Percentiles rank a stretch among this genome's conserved stretches.
These are phyloP conservation scores for Aythya baeri DNA, from an alignment of 2,113 vertebrate genomes.

Conservation along the genomic window DNA sequence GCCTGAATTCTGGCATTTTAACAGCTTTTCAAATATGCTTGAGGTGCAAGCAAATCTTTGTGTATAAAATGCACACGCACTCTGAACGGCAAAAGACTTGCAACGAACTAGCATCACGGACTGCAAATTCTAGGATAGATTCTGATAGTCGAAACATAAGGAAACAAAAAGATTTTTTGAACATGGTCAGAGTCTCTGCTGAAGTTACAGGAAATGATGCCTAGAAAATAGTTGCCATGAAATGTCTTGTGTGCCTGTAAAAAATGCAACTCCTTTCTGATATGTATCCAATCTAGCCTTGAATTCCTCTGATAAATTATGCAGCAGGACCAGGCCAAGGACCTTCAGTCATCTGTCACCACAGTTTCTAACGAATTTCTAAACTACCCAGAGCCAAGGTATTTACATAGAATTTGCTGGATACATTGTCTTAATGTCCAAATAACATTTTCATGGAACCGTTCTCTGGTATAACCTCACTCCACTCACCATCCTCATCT, in stretches of 20 bases:
- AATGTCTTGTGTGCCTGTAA: not conserved
- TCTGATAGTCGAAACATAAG: not conserved
- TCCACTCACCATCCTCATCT: not conserved
- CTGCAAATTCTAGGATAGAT: not conserved
- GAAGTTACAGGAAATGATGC: not conserved
- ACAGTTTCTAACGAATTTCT: not conserved
- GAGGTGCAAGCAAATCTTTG: not conserved
- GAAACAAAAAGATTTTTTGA: not conserved
- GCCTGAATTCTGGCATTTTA: conserved; percentile 17
- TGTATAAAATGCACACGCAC: not conserved
- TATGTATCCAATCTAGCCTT: not conserved
- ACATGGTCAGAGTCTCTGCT: not conserved
- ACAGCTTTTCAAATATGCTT: not conserved
- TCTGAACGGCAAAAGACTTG: not conserved
- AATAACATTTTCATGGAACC: not conserved
- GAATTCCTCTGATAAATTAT: not conserved
- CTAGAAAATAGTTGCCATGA: not conserved
- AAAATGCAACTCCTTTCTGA: not conserved
- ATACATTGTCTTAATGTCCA: not conserved
- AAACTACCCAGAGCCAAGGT: not conserved
- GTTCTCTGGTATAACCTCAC: not conserved
- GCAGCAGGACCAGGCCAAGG: not conserved
- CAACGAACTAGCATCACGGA: not conserved
- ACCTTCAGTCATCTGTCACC: not conserved
- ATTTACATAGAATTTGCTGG: not conserved